These are phyloP conservation scores for Pseudomugil gertrudae DNA, from an alignment of 2,797 vertebrate species.

Conservation along the genomic window DNA sequence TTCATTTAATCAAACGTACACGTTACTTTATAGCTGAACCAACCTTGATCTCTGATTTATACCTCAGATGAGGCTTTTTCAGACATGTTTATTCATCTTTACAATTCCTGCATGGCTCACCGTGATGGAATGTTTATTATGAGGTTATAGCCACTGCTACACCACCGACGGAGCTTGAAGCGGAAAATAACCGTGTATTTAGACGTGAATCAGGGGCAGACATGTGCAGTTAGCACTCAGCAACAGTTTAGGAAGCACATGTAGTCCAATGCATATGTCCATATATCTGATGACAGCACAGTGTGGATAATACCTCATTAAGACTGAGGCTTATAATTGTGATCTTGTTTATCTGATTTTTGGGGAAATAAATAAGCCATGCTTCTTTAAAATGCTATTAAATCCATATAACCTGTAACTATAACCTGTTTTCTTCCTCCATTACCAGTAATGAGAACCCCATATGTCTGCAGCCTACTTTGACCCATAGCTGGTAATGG, in stretches of 20 bases:
- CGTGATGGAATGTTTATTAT: conserved; percentile 24
- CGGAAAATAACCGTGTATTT: conserved; percentile 42
- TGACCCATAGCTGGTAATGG: conserved; percentile 51
- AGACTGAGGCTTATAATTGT: conserved; percentile 37
- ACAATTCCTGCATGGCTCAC: conserved; percentile 4
- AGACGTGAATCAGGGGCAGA: conserved; percentile 48
- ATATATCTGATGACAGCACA: conserved; percentile 44
- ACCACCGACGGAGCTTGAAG: neutral
- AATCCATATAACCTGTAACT: conserved; percentile 53
- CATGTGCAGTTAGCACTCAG: conserved; percentile 6
- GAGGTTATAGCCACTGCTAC: conserved; percentile 10
- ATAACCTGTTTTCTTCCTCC: conserved; percentile 23
- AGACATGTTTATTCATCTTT: conserved; percentile 7
- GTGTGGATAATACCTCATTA: conserved; percentile 56
- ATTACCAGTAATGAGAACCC: conserved; percentile 50
- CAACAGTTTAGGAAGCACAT: neutral
- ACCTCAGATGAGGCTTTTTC: neutral
- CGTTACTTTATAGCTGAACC: neutral
- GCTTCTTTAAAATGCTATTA: conserved; percentile 46
- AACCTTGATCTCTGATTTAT: conserved; percentile 17
- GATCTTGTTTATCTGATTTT: neutral
- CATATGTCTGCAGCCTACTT: conserved; percentile 36
- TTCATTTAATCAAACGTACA: conserved; percentile 1
- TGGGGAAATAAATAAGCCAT: neutral
- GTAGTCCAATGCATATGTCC: conserved; percentile 20